Evolutionary conservation across 35 echinoderm and acorn worm genomes (phyloP), one percentile per base, ranked within the genome.

Genomic region (Stichopus chloronotus): DNA sequence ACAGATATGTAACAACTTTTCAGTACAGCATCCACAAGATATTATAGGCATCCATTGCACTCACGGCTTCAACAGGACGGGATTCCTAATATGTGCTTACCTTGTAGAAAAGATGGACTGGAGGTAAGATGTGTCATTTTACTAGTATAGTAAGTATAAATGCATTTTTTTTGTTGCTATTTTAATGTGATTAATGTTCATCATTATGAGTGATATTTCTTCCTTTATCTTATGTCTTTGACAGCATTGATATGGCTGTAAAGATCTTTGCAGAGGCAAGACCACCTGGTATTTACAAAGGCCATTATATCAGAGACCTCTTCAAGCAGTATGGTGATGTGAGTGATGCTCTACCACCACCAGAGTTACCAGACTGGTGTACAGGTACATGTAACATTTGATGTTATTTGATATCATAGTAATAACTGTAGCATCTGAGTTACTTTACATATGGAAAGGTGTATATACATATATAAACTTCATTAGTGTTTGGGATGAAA

Each of bases 21-120:
- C 93, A 5, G 54, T 20, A 52, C 96, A 94, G 86, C 83, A 96
- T 57, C 94, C 92, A 56, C 17, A 9, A 14, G 93, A 98, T 78
- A 81, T 98, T 0, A 95, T 98, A 19, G 97, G 97, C 54, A 88
- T 98, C 8, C 97, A 98, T 61, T 98, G 97, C 86, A 98, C 97
- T 0, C 97, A 98, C 83, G 97, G 97, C 6, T 98, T 94, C 92
- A 98, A 98, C 93, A 81, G 97, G 53, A 96, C 95, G 10, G 97
- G 97, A 1, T 98, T 98, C 59, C 91, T 98, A 12, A 93, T 98
- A 17, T 93, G 83, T 87, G 94, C 97, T 5, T 98, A 94, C 90
- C 88, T 98, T 25, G 97, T 98, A n/a, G 97, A 98, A 61, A 93
- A 94, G 54, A 90, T 96, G 92, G 97, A 98, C 68, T 98, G 97